These are phyloP conservation scores for Bombus impatiens DNA, from an alignment of 1,140 invertebrate genomes.

Conservation along the genomic window DNA sequence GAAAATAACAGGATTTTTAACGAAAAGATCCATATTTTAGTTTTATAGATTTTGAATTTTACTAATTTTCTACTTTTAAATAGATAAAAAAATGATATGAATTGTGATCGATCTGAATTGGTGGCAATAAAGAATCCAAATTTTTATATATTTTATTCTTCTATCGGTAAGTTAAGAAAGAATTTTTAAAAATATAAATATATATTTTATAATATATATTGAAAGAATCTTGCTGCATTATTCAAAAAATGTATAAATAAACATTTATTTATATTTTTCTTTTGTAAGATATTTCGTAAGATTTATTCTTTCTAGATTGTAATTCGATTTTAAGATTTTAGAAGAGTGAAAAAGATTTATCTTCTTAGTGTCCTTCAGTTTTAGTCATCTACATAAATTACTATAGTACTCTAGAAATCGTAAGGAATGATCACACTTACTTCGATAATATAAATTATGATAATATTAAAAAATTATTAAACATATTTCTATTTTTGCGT, in stretches of 20 bases:
- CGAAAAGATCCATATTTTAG: not conserved
- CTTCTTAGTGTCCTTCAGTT: slow-evolving; percentile 67
- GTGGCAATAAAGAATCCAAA: slow-evolving; percentile 41
- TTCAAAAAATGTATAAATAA: not conserved
- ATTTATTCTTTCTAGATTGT: not conserved
- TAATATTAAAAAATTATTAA: slow-evolving; percentile 75
- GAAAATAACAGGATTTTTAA: slow-evolving; percentile 10
- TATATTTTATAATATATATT: slow-evolving; percentile 15
- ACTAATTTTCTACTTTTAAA: not conserved
- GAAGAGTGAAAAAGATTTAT: not conserved
- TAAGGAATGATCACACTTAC: slow-evolving; percentile 74
- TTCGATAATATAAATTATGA: slow-evolving; percentile 75
- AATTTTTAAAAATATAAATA: not conserved
- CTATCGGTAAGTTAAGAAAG: slow-evolving; percentile 1
- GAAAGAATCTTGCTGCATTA: not conserved
- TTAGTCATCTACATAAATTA: slow-evolving; percentile 64
- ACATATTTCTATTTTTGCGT: slow-evolving; percentile 80
- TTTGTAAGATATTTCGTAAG: not conserved
- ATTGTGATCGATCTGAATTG: slow-evolving; percentile 14
- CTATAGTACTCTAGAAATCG: slow-evolving; percentile 70
- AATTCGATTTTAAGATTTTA: not conserved
- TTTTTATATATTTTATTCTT: slow-evolving; percentile 29
- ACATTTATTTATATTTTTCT: slow-evolving; percentile 31
- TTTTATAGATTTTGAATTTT: not conserved
- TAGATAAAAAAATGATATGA: not conserved